Base-by-base conservation (phyloP, 1,140 invertebrate genomes). In the Sinella curviseta region DNA sequence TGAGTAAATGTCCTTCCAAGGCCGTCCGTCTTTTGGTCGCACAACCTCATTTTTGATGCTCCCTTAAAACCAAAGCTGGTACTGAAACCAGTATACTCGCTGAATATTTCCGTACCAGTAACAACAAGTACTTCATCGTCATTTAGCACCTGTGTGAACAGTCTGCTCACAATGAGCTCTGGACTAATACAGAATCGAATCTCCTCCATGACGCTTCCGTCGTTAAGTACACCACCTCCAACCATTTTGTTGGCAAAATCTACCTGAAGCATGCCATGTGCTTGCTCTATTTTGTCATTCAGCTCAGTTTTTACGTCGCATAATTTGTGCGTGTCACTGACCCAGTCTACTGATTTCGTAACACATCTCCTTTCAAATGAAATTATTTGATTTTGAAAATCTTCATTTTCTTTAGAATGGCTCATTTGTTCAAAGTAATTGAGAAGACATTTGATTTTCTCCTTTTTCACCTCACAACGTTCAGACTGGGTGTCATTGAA, bases 161-260 rank as follows among this genome's bases (percentile, higher is more conserved):
- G 88, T 86, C 95, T 91, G 0, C 94, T 91, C 0, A 96, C 88
- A 70, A 99, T 89, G 79, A 99, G 88, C 87, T 99, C 97, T 0
- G 97, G 97, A 87, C 95, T 97, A 79, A 98, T 95, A 3, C 97
- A 90, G 87, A 99, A 99, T 67, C 96, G 89, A 82, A 99, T 99
- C 88, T 99, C 97, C 89, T 99, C 97, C 88, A 99, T 96, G 0
- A 98, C 96, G 86, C 93, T 94, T 0, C 97, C 97, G 79, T 90
- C 88, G 0, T 92, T 90, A 26, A 99, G 87, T 0, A 99, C 96
- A n/a, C 97, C 97, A 36, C 97, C 97, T 20, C 97, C 70, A 31
- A 74, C 31, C 4, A 3, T 4, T 17, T 36, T 31, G 26, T 74
- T 74, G 16, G 70, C 70, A 74, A 74, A 74, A 26, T 74, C 70